Base-by-base conservation (phyloP, 1,140 invertebrate species). In the Neelides sp. region DNA sequence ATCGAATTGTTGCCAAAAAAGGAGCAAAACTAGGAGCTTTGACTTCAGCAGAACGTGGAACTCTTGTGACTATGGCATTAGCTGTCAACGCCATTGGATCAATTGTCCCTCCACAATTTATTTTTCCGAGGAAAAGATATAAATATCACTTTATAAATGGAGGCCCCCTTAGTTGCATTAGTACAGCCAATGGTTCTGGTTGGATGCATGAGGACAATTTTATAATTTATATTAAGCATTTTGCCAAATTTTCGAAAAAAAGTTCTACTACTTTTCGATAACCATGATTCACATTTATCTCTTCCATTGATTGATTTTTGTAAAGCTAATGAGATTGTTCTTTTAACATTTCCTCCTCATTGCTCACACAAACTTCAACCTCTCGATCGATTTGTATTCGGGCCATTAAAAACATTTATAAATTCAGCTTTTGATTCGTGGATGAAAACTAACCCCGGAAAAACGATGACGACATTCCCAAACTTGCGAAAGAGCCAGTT, bases 391-490 rank as follows among this genome's bases (percentile, higher is more conserved):
- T 48, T 59, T 23, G 64, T 72, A 15, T 69, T 60, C 55, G 65
- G 62, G 12, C 63, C 69, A 27, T 64, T 72, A 5, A 72, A 71
- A 53, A 62, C 46, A 23, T 57, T 61, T 68, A 66, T 66, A 57
- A 76, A 76, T 71, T 50, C 70, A 73, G 50, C 70, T 66, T 51
- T 75, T 75, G 10, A 77, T 61, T 48, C 69, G 68, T 50, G 64
- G 69, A 62, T 73, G 64, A 41, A 59, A 56, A 66, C 37, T 47
- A 61, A 74, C 53, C 64, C 67, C 30, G 67, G 69, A 15, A 71
- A 67, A 61, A 60, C 66, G 7, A 69, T 75, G 61, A 71, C 60
- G 68, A 72, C 50, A 66, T 73, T 42, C 65, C 68, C 37, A 57
- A 50, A 7, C 65, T 72, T 43, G 52, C 69, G 27, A 47, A 56